These are phyloP conservation scores for Cyprinodon diabolis DNA, from an alignment of 2,797 vertebrate genomes.

Conservation along the genomic window DNA sequence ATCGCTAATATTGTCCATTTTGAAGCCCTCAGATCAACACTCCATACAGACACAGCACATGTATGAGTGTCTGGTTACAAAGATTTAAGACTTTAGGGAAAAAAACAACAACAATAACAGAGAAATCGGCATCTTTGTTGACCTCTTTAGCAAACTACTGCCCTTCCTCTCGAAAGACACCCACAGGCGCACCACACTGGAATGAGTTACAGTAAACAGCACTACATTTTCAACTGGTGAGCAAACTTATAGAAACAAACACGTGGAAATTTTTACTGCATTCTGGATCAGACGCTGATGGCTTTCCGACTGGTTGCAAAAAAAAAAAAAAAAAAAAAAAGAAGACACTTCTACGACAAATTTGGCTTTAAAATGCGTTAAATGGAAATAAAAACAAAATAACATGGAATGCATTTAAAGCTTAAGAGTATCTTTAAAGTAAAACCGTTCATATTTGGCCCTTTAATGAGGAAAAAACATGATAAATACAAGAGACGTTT, in stretches of 20 bases:
- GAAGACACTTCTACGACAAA: slow-evolving; percentile 4
- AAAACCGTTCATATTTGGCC: slow-evolving; percentile 65
- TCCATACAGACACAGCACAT: neutral
- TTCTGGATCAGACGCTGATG: slow-evolving; percentile 52
- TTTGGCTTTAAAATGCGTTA: slow-evolving; percentile 51
- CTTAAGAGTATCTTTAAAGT: slow-evolving; percentile 50
- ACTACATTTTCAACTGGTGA: slow-evolving; percentile 65
- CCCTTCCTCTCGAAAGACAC: slow-evolving; percentile 38
- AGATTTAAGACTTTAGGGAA: neutral
- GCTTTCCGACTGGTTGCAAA: slow-evolving; percentile 30
- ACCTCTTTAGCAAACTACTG: slow-evolving; percentile 44
- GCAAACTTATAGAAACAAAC: slow-evolving; percentile 58
- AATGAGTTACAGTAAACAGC: slow-evolving; percentile 77
- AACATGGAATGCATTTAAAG: slow-evolving; percentile 71
- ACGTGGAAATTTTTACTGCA: slow-evolving; percentile 54
- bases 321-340: slow-evolving; percentile 1
- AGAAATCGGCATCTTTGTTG: slow-evolving; percentile 38
- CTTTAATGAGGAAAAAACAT: slow-evolving; percentile 37
- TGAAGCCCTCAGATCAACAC: neutral
- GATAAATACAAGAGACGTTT: slow-evolving; percentile 28
- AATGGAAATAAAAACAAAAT: slow-evolving; percentile 20
- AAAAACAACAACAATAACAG: neutral
- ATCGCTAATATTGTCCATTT: neutral
- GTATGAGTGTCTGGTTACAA: neutral
- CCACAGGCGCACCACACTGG: slow-evolving; percentile 49